Evolutionary conservation across 2,888 invertebrate genomes (phyloP), one percentile per base, ranked within the genome.

Genomic region (Lasioglossum figueresi): DNA sequence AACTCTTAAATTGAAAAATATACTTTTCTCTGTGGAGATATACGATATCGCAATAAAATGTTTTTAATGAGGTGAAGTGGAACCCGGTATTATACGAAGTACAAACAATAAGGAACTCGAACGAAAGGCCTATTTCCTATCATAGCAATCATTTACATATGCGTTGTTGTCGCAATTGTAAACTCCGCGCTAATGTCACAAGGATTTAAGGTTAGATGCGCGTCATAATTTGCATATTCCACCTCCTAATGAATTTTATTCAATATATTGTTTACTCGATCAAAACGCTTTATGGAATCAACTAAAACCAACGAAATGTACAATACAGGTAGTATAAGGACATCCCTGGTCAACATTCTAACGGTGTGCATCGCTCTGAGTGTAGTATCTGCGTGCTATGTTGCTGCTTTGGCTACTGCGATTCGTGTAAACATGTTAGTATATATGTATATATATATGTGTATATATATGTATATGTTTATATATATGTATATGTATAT

Each of bases 371-470:
- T 78, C 48, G 12, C 59, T 72, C 63, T 14, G 56, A 70, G 76
- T 45, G 76, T 76, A 76, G 52, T 77, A 87, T 86, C 90, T 84
- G 82, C 83, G 85, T 89, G 92, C 90, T 87, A 93, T 91, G 91
- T 85, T 91, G 84, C 88, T 88, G n/a, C 78, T 81, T 85, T 80
- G 86, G 78, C 84, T 89, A 80, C 80, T 84, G 48, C 88, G 85
- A 88, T 75, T 73, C 66, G 76, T 52, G 79, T 89, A 92, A 92
- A 89, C 88, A 92, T 92, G 92, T 93, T 90, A 92, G 92, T 92
- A 87, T 84, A 79, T 8, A 56, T n/a, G n/a, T n/a, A 56, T 56
- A 56, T 56, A 56, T 56, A n/a, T 52, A 52, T 52, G 2, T n/a
- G 1, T 56, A 12, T n/a, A 52, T 52, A 23, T 52, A 23, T 52